These are phyloP conservation scores for Porites evermanni DNA, from an alignment of 92 coral and sea anemone species.

Conservation along the genomic window DNA sequence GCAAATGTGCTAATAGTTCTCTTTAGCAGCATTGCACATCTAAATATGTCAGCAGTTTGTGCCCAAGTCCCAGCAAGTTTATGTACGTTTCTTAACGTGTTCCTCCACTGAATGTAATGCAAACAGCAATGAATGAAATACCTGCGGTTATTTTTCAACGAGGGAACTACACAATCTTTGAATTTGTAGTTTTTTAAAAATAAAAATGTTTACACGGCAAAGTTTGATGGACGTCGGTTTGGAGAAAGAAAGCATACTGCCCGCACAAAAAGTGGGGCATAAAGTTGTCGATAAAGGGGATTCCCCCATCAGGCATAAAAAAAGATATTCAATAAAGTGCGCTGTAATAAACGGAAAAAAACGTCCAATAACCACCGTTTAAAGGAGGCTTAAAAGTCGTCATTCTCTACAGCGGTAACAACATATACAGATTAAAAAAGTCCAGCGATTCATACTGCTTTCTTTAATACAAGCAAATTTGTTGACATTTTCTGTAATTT, in stretches of 20 bases:
- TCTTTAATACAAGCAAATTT: too few relatives aligned
- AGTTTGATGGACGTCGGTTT: too few relatives aligned
- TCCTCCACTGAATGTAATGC: conserved; percentile 29
- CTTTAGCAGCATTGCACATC: conserved; percentile 64
- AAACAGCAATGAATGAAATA: conserved; percentile 37
- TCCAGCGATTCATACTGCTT: too few relatives aligned
- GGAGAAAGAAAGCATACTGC: too few relatives aligned
- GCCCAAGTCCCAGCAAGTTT: conserved; percentile 61
- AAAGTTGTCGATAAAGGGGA: conserved; percentile 15
- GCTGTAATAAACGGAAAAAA: too few relatives aligned
- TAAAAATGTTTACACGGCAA: too few relatives aligned
- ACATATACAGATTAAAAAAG: too few relatives aligned
- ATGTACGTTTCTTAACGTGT: conserved; percentile 28
- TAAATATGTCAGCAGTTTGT: conserved; percentile 73
- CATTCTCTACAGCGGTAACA: too few relatives aligned
- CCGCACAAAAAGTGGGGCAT: conserved; percentile 8
- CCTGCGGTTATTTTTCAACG: conserved; percentile 29
- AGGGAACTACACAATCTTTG: conserved; percentile 23
- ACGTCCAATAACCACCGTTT: too few relatives aligned
- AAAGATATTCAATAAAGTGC: background rate
- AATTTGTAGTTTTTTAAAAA: conserved; percentile 1
- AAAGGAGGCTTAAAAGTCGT: too few relatives aligned
- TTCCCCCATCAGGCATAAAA: background rate
- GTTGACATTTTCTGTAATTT: too few relatives aligned
- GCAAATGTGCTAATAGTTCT: too few relatives aligned